These are phyloP conservation scores for Anabacerthia variegaticeps DNA, from an alignment of 2,797 vertebrate genomes.

Conservation along the genomic window DNA sequence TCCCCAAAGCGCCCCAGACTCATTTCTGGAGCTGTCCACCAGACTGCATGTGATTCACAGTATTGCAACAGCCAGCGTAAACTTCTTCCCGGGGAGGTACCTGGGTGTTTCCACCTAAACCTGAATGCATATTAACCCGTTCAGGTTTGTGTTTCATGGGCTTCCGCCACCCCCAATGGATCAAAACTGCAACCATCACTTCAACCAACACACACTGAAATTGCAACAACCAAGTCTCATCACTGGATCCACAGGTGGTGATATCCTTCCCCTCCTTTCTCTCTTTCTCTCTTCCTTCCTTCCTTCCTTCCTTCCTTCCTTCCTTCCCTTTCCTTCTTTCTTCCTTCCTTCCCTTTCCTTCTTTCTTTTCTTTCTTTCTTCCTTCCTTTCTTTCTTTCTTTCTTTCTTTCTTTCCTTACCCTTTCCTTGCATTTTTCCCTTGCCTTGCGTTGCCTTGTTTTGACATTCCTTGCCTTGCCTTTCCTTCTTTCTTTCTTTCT, in stretches of 20 bases:
- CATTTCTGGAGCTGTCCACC: not conserved
- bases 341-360: too few relatives aligned
- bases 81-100: not conserved
- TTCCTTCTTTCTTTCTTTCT: too few relatives aligned
- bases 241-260: fast-evolving
- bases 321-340: too few relatives aligned
- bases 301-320: not conserved
- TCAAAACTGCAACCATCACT: fast-evolving
- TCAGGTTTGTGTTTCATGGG: not conserved
- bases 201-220: not conserved
- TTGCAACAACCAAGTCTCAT: not conserved
- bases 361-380: too few relatives aligned
- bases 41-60: not conserved
- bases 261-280: not conserved
- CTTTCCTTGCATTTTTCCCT: too few relatives aligned
- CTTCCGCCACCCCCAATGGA: not conserved
- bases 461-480: too few relatives aligned
- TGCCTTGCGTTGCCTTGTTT: too few relatives aligned
- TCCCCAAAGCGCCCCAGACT: not conserved
- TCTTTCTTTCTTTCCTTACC: too few relatives aligned
- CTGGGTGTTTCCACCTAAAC: not conserved
- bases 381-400: too few relatives aligned
- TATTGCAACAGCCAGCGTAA: not conserved
- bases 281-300: not conserved
- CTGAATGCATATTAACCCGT: not conserved